Conservation (phyloP, 2,113 vertebrate genomes). For the Pantherophis guttatus region DNA sequence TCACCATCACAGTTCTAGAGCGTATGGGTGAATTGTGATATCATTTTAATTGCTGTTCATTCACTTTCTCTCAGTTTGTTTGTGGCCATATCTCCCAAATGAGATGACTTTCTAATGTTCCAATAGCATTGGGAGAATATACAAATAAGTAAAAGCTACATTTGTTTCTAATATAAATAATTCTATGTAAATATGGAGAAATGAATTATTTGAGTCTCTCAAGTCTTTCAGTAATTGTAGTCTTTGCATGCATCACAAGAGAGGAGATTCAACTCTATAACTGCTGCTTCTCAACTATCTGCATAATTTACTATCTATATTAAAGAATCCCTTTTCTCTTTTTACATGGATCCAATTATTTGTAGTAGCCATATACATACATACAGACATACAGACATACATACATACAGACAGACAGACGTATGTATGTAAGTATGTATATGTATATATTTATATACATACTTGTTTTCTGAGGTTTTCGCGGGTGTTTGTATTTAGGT, state of each 20-base stretch:
- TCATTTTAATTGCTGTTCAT: slow-evolving; percentile 63
- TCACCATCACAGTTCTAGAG: background rate
- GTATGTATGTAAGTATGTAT: too few species aligned
- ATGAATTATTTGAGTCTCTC: background rate
- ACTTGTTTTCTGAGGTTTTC: too few species aligned
- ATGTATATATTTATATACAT: too few species aligned
- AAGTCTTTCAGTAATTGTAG: background rate
- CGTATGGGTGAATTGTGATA: slow-evolving; percentile 39
- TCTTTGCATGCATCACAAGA: slow-evolving; percentile 10
- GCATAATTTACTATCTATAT: background rate
- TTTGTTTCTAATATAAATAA: slow-evolving; percentile 25
- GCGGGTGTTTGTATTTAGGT: too few species aligned
- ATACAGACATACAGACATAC: too few species aligned
- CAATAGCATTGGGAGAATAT: background rate
- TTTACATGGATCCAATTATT: background rate
- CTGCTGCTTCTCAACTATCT: slow-evolving; percentile 8
- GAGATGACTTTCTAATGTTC: slow-evolving; percentile 23
- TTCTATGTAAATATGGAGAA: background rate
- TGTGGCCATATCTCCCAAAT: slow-evolving; percentile 55
- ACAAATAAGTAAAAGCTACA: background rate
- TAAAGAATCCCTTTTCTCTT: slow-evolving; percentile 9
- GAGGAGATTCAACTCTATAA: background rate
- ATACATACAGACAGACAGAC: too few species aligned
- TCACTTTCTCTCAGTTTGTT: slow-evolving; percentile 60
- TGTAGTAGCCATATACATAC: background rate